Conservation (phyloP, 2,113 vertebrate species). For the Oryzias curvinotus region DNA sequence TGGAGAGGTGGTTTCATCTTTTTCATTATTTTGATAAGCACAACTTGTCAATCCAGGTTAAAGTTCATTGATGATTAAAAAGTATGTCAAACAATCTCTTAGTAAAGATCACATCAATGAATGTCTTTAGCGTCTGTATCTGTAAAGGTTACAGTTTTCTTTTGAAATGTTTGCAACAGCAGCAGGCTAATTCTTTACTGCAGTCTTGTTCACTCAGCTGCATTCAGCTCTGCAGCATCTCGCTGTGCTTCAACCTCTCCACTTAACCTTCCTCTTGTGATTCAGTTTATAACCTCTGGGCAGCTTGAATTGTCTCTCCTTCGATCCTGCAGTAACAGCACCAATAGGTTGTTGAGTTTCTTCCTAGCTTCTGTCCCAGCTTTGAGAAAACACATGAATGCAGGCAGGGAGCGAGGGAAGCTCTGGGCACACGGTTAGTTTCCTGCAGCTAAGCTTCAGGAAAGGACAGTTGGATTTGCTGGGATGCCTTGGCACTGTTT, state of each 20-base stretch:
- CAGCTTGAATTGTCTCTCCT: constrained; percentile 27
- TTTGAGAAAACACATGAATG: constrained; percentile 28
- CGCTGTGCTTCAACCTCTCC: constrained; percentile 23
- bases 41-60: too few species aligned
- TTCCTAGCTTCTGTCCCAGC: constrained; percentile 27
- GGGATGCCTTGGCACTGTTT: constrained; percentile 52
- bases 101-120: too few species aligned
- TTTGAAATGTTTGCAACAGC: constrained; percentile 11
- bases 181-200: constrained; percentile 12
- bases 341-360: constrained; percentile 28
- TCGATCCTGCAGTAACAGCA: constrained; percentile 30
- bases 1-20: too few species aligned
- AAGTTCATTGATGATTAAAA: too few species aligned
- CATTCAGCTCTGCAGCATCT: constrained; percentile 17
- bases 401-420: constrained; percentile 10
- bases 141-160: constrained; percentile 5
- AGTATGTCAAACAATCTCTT: too few species aligned
- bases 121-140: neutral
- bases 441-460: constrained; percentile 51
- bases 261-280: constrained; percentile 45
- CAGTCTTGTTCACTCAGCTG: constrained; percentile 21
- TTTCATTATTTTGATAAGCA: too few species aligned
- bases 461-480: constrained; percentile 54
- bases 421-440: constrained; percentile 46
- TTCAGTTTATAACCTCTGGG: constrained; percentile 27